Conservation (phyloP, 2,797 vertebrate genomes). For the Pangasius macronema region DNA sequence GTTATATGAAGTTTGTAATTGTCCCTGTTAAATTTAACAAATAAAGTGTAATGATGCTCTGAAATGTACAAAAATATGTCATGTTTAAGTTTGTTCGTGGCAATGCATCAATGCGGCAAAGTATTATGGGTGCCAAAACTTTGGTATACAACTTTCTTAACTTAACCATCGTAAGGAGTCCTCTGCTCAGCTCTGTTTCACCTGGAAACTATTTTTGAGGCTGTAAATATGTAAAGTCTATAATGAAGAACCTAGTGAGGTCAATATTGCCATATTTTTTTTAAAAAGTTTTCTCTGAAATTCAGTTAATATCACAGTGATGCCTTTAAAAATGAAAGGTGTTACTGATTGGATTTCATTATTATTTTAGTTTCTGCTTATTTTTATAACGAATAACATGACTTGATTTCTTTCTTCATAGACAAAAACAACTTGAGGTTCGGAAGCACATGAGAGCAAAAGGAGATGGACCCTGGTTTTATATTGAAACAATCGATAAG, state of each 20-base stretch:
- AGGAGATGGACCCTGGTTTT: conserved; percentile 93
- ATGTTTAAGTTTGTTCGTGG: not conserved
- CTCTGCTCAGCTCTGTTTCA: not conserved
- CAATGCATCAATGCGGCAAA: not conserved
- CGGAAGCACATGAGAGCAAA: conserved; percentile 82
- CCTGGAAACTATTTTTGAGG: not conserved
- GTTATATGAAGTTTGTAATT: not conserved
- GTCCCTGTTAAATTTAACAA: not conserved
- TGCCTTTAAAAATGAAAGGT: not conserved
- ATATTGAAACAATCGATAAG: conserved; percentile 75
- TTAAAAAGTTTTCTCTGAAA: not conserved
- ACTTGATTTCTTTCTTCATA: conserved; percentile 61
- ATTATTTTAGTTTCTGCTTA: no score
- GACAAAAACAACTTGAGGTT: conserved; percentile 77
- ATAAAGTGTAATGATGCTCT: not conserved
- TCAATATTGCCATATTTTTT: not conserved
- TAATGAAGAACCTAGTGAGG: not conserved
- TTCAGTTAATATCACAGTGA: not conserved
- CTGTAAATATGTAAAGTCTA: not conserved
- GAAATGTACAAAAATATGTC: not conserved
- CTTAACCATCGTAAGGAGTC: no score
- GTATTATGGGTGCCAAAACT: not conserved
- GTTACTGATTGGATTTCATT: not conserved
- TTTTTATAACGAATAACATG: not conserved
- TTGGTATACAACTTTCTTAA: not conserved